These are phyloP conservation scores for Erythrocebus patas DNA, from an alignment of 2,113 vertebrate genomes.

Conservation along the genomic window DNA sequence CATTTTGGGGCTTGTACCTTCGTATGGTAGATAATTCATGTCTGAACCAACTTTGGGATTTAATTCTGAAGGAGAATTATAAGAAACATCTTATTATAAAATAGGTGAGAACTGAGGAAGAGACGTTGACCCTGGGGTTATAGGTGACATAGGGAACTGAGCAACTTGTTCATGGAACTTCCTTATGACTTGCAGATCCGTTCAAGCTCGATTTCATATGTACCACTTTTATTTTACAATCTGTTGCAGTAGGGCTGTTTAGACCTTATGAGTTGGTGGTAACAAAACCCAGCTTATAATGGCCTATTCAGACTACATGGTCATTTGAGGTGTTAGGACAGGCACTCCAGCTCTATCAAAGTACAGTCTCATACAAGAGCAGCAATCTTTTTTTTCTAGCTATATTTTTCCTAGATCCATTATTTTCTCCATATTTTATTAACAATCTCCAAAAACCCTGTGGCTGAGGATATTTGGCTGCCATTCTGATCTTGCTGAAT, in stretches of 20 bases:
- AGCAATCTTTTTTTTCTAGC: not conserved
- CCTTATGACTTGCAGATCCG: not conserved
- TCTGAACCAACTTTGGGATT: not conserved
- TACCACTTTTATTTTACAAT: not conserved
- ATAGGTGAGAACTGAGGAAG: not conserved
- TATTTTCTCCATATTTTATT: not conserved
- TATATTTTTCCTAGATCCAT: not conserved
- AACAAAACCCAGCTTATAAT: not conserved
- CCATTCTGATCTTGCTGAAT: not conserved
- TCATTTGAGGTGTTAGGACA: not conserved
- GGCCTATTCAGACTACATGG: not conserved
- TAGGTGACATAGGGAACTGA: not conserved
- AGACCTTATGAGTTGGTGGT: not conserved
- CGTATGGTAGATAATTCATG: not conserved
- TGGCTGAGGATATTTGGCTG: not conserved
- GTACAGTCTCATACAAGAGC: not conserved
- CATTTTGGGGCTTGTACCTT: not conserved
- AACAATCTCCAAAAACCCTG: not conserved
- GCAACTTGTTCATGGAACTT: not conserved
- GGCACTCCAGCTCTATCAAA: not conserved
- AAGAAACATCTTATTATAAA: not conserved
- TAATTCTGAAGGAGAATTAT: not conserved
- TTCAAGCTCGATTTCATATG: not conserved
- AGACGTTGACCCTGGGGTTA: not conserved
- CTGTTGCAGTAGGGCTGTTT: not conserved